Percentiles rank a stretch among this genome's conserved stretches.
phyloP scores from a whole-genome alignment of 2,113 vertebrate species.

The Stercorarius parasiticus region DNA sequence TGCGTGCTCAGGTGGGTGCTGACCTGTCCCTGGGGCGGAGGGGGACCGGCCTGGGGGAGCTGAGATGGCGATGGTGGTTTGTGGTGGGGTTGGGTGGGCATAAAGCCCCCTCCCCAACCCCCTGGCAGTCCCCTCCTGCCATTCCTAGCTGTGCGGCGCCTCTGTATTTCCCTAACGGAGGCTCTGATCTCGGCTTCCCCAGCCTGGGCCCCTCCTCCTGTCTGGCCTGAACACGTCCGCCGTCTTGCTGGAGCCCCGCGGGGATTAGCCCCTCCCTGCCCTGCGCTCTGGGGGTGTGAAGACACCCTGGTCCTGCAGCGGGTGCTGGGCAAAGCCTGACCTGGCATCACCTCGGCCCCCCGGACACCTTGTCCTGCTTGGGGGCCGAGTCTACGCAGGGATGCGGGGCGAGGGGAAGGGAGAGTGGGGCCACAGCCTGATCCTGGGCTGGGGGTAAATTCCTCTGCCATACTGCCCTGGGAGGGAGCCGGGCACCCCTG shows the following conservation, averaged over 20 bases:
- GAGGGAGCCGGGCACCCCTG: not conserved
- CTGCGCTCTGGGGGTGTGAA: not conserved
- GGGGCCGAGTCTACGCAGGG: rapidly evolving
- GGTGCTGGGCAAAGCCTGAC: not conserved
- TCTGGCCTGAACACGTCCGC: not conserved
- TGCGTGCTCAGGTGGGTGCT: slow-evolving; percentile 52
- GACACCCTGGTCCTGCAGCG: not conserved
- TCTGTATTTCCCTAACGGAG: not conserved
- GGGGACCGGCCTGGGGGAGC: not conserved
- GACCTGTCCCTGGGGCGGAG: not conserved
- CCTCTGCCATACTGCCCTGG: not conserved
- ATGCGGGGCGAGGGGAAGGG: rapidly evolving
- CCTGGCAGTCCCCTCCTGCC: not conserved
- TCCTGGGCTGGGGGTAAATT: not conserved
- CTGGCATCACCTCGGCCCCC: rapidly evolving
- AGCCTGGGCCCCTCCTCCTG: not conserved
- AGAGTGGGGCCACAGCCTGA: rapidly evolving
- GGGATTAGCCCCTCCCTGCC: not conserved
- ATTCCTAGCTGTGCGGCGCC: rapidly evolving
- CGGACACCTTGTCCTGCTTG: rapidly evolving
- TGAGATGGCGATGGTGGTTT: not conserved
- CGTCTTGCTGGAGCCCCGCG: rapidly evolving
- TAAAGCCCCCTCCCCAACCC: not conserved
- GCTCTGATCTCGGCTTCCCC: not conserved
- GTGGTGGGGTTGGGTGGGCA: not conserved